A percentile compares a stretch with the other conserved stretches of the same genome.
These are phyloP conservation scores for Chaetodon auriga DNA, from an alignment of 2,113 vertebrate species.

Conservation along the genomic window DNA sequence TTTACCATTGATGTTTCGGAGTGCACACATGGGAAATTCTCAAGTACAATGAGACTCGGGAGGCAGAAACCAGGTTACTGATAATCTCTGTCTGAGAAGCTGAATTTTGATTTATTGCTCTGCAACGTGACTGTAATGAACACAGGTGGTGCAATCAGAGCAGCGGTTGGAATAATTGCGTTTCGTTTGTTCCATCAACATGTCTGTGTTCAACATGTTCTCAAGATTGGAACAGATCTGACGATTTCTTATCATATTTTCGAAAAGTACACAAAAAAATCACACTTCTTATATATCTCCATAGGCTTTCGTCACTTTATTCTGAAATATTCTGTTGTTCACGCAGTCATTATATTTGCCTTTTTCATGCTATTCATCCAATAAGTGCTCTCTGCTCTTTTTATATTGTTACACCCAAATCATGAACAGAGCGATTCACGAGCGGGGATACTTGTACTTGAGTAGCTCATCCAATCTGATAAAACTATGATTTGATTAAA, in stretches of 20 bases:
- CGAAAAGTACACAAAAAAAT: not conserved
- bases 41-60: constrained; percentile 35
- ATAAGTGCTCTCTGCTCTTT: not conserved
- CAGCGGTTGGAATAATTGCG: constrained; percentile 44
- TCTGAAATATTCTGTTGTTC: not conserved
- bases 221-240: constrained; percentile 12
- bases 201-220: constrained; percentile 32
- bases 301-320: not conserved
- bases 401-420: not conserved
- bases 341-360: not conserved
- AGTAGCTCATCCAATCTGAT: not conserved
- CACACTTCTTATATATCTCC: not conserved
- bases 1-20: constrained; percentile 49
- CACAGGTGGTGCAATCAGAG: constrained; percentile 65
- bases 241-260: not conserved
- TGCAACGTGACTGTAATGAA: constrained; percentile 45
- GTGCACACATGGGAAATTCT: constrained; percentile 23
- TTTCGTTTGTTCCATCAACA: constrained; percentile 54
- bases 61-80: constrained; percentile 50
- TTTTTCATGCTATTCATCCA: not conserved
- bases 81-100: constrained; percentile 56
- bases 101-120: constrained; percentile 66
- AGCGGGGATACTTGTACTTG: not conserved
- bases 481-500: not conserved
- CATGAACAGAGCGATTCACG: not conserved